phyloP scores from a whole-genome alignment of 2,113 vertebrate species.

The Corythoichthys intestinalis region DNA sequence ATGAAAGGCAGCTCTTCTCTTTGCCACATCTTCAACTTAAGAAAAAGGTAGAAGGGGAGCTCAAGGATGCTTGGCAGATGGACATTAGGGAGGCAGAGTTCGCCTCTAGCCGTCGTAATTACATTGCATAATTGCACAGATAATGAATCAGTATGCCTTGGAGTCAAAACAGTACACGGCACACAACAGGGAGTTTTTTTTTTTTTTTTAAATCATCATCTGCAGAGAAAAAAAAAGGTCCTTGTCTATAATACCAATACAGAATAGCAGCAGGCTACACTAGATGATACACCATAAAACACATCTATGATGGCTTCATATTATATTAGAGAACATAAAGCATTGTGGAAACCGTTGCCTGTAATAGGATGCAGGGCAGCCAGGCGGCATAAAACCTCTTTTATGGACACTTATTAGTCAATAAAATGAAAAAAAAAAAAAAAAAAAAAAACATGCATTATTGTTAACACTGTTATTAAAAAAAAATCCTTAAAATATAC shows the following conservation, averaged over 20 bases:
- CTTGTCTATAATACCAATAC: constrained; percentile 15
- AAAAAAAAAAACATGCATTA: not conserved
- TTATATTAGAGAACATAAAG: constrained; percentile 5
- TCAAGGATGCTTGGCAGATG: constrained; percentile 55
- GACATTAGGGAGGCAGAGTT: constrained; percentile 40
- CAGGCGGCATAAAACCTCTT: constrained; percentile 10
- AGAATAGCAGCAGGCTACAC: constrained; percentile 13
- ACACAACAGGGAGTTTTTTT: constrained; percentile 39
- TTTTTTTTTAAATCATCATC: constrained; percentile 16
- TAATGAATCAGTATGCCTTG: constrained; percentile 59
- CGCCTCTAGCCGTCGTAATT: constrained; percentile 51
- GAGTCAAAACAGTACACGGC: constrained; percentile 50
- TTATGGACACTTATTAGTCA: constrained; percentile 19
- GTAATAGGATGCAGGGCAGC: constrained; percentile 22
- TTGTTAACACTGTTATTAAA: not conserved
- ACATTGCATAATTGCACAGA: constrained; percentile 62
- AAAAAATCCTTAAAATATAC: not conserved
- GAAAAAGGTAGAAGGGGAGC: constrained; percentile 31
- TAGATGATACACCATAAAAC: constrained; percentile 7
- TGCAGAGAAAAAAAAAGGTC: constrained; percentile 15
- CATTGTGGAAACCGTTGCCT: constrained; percentile 3
- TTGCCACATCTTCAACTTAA: constrained; percentile 15
- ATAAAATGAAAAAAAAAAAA: not conserved
- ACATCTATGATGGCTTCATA: not conserved
- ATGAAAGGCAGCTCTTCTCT: constrained; percentile 35